phyloP scores from a whole-genome alignment of 2,113 vertebrate species.

The Sinocyclocheilus anophthalmus region DNA sequence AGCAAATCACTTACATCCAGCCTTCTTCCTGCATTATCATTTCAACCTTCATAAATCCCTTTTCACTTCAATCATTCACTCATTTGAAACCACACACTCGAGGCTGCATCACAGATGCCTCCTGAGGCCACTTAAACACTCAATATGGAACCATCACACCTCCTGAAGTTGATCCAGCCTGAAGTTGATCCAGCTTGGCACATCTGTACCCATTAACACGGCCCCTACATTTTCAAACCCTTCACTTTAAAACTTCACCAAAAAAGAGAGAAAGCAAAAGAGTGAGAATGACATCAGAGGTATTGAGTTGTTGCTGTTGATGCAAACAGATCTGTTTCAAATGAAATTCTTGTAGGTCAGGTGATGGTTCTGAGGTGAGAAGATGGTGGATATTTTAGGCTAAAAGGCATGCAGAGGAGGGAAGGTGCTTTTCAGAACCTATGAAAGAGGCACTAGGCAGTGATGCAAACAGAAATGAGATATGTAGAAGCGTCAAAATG shows the following conservation, averaged over 20 bases:
- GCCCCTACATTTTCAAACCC: conserved; percentile 22
- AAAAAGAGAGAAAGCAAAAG: neutral
- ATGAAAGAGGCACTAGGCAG: neutral
- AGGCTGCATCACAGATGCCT: conserved; percentile 8
- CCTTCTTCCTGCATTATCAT: conserved; percentile 61
- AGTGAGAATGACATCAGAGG: conserved; percentile 3
- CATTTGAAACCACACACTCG: neutral
- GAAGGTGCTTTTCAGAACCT: neutral
- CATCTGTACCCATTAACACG: conserved; percentile 2
- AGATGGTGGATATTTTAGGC: neutral
- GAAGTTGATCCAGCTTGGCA: conserved; percentile 16
- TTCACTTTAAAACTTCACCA: neutral
- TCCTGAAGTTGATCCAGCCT: conserved; percentile 10
- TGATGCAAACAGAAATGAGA: conserved; percentile 10
- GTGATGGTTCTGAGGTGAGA: neutral
- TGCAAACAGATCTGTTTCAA: neutral
- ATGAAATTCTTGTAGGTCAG: neutral
- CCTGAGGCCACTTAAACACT: conserved; percentile 13
- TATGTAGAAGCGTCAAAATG: neutral
- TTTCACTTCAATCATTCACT: conserved; percentile 56
- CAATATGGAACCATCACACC: neutral
- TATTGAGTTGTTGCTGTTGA: conserved; percentile 1
- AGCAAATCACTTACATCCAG: conserved; percentile 66
- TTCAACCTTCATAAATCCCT: conserved; percentile 73
- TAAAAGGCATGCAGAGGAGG: neutral